Conservation (phyloP, 2,113 vertebrate genomes). For the Nicator chloris region DNA sequence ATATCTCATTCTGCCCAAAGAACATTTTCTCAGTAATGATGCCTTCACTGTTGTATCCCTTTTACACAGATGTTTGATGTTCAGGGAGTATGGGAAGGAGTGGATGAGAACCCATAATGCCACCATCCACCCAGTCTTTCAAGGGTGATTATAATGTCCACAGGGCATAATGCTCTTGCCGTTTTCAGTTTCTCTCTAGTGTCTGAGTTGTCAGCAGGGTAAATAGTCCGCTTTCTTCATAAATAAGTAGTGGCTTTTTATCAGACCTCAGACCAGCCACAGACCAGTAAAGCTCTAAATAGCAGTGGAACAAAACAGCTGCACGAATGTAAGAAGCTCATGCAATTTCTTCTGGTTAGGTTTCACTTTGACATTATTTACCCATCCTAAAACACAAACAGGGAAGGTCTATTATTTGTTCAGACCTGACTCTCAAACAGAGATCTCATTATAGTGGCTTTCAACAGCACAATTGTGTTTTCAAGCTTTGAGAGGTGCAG, state of each 20-base stretch:
- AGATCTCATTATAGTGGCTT: constrained; percentile 13
- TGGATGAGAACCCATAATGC: background rate
- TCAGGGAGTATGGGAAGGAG: background rate
- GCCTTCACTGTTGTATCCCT: background rate
- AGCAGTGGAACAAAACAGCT: background rate
- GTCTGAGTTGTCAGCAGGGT: background rate
- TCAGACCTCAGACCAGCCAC: background rate
- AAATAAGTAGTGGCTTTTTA: background rate
- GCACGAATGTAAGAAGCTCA: background rate
- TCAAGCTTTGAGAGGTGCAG: background rate
- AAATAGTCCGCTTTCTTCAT: constrained; percentile 6
- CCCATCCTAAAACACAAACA: constrained; percentile 22
- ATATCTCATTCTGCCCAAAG: background rate
- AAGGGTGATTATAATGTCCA: background rate
- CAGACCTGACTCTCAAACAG: constrained; percentile 26
- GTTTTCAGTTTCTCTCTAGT: background rate
- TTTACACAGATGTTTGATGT: background rate
- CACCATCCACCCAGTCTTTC: background rate
- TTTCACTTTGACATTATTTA: constrained; percentile 50
- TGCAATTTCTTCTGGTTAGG: constrained; percentile 18
- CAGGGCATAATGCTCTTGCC: background rate
- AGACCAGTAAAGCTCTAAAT: background rate
- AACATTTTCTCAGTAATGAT: background rate
- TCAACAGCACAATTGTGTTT: constrained; percentile 5
- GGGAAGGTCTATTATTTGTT: constrained; percentile 49